Base-by-base conservation (phyloP, 2,888 invertebrate genomes). In the Rhagonycha lutea region DNA sequence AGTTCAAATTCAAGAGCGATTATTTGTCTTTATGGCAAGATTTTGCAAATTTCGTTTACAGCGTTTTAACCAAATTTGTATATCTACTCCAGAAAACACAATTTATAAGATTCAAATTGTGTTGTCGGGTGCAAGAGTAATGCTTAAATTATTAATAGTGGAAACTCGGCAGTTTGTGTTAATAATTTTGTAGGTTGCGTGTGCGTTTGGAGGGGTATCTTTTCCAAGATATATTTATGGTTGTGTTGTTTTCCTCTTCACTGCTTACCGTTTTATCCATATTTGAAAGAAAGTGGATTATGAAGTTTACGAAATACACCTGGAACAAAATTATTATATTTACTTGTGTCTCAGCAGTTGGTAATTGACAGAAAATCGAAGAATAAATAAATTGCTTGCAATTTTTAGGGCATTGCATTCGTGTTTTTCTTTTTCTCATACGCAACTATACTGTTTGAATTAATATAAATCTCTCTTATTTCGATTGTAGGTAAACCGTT, bases 131-230 rank as follows among this genome's bases (percentile, higher is more conserved):
- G 60, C 18, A 47, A 61, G 18, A 23, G 24, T 12, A 32, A 24
- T 29, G 26, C 29, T 70, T 74, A 67, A 70, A 74, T 74, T 74
- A 74, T 74, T 70, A 68, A 71, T 60, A 67, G 61, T 47, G 61
- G 74, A 71, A 74, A 71, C 71, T 62, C 68, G 61, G 68, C 70
- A 68, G 65, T 71, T 74, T 68, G 29, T 71, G 68, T 74, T 74
- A 74, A 74, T 74, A 74, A 74, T 74, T 74, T 71, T 68, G 62
- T 61, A 71, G 62, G 61, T 18, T 23, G 68, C 68, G 74, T 74
- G 74, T 67, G 70, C 74, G 24, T 74, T 26, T 62, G 61, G 23
- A 32, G 71, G 68, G 69, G 29, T 68, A 61, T 71, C 71, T 29
- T 29, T 61, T 70, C 71, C 71, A 47, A 71, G 71, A 68, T 69